Percentiles rank a stretch among this genome's conserved stretches.
These are phyloP conservation scores for Rachycentron canadum DNA, from an alignment of 2,797 vertebrate species.

Conservation along the genomic window DNA sequence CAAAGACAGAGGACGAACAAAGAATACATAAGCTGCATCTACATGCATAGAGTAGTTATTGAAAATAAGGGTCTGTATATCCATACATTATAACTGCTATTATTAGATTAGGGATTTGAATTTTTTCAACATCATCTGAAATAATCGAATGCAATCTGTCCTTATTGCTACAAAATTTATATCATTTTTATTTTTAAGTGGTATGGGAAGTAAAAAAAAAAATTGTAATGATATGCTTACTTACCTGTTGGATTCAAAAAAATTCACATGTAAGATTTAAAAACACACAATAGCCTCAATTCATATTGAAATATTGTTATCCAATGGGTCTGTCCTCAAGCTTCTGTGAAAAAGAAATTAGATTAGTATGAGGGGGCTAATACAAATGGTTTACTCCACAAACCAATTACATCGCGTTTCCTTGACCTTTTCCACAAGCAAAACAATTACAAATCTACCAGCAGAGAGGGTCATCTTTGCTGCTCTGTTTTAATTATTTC, in stretches of 20 bases:
- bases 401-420: slow-evolving; percentile 5
- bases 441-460: slow-evolving; percentile 15
- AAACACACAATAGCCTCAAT: background rate
- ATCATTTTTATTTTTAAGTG: background rate
- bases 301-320: background rate
- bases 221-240: background rate
- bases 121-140: background rate
- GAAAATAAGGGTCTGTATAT: background rate
- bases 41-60: background rate
- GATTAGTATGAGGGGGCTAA: background rate
- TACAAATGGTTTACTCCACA: slow-evolving; percentile 5
- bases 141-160: background rate
- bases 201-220: background rate
- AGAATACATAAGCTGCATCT: background rate
- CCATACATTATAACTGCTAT: background rate
- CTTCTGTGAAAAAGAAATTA: background rate
- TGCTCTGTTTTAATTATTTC: background rate
- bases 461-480: background rate
- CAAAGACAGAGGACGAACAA: background rate
- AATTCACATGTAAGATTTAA: background rate
- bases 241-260: background rate
- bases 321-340: background rate
- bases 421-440: slow-evolving; percentile 26
- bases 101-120: background rate
- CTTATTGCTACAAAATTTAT: background rate